Evolutionary conservation across 2,797 vertebrate species (phyloP), one percentile per base, ranked within the genome.

Genomic region (Siniperca obscura): DNA sequence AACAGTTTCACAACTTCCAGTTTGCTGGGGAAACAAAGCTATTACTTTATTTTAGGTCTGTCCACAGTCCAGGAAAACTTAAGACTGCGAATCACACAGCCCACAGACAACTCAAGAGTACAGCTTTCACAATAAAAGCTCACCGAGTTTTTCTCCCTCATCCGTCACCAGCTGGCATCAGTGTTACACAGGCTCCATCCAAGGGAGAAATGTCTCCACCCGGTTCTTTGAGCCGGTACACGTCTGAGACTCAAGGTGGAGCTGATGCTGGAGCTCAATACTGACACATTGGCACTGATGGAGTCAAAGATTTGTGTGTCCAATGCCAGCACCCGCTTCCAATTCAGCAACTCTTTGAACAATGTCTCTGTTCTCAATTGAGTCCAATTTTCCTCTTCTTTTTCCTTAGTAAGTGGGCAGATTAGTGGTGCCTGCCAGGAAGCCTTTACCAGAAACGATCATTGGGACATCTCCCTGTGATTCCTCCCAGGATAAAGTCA

Each of bases 261-360:
- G 74, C 62, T 50, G 56, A 65, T 69, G 85, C 62, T 59, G 69
- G 60, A 75, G 76, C 79, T 72, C 0, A 8, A 53, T 22, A 64
- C 80, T 61, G 81, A 93, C 80, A 82, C 87, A 82, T 81, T 90
- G 90, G 87, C 91, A 92, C 74, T 59, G 78, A 92, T 67, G 60
- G 82, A 92, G 86, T 87, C 73, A 70, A 86, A 83, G 75, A 91
- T 89, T 84, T 77, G 75, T 70, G 78, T 38, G 48, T 82, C 50
- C 65, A 52, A 64, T 83, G 88, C 90, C 89, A 93, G 84, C 90
- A 93, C 81, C 90, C 88, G 86, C 86, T 93, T 94, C 87, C 91
- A 94, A 94, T 94, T 92, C 88, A 86, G 83, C 79, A 90, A 81
- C 75, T 79, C 91, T 93, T 91, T 93, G 89, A 95, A 92, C 91